These are phyloP conservation scores for Lepidotrigona ventralis DNA, from an alignment of 1,140 invertebrate species.

Conservation along the genomic window DNA sequence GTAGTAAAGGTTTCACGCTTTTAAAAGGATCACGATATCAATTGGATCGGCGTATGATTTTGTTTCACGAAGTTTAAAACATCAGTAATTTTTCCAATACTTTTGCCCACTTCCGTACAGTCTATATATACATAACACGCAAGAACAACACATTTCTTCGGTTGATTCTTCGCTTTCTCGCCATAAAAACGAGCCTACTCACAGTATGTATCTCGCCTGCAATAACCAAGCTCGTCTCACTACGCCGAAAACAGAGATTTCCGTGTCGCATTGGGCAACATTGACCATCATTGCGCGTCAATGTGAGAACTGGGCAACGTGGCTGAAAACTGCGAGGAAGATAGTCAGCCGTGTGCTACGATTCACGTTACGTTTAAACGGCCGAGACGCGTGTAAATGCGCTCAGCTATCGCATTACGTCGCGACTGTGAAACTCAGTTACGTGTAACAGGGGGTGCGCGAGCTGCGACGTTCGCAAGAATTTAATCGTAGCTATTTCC, in stretches of 20 bases:
- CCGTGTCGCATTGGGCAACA: background rate
- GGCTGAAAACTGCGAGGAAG: background rate
- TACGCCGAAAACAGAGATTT: background rate
- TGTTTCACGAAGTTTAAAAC: too few species aligned
- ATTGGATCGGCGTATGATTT: too few species aligned
- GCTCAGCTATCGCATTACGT: slow-evolving; percentile 3
- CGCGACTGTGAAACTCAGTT: background rate
- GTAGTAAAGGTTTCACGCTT: too few species aligned
- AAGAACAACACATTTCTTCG: background rate
- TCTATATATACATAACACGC: too few species aligned
- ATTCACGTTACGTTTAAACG: slow-evolving; percentile 13
- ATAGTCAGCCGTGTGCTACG: background rate
- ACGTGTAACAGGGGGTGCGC: slow-evolving; percentile 7
- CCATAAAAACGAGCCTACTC: background rate
- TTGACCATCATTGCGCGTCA: background rate
- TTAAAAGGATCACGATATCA: too few species aligned
- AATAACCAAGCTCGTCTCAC: background rate
- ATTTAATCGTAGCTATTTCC: background rate
- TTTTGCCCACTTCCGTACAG: too few species aligned
- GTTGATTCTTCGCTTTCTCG: background rate
- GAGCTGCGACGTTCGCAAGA: background rate
- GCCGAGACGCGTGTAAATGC: slow-evolving; percentile 15
- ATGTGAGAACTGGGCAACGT: background rate
- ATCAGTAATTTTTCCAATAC: too few species aligned
- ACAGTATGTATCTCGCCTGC: background rate